A percentile compares a stretch with the other conserved stretches of the same genome.
Evolutionary conservation across 35 echinoderm and acorn worm genomes (phyloP).

Genomic region (Apostichopus californicus): DNA sequence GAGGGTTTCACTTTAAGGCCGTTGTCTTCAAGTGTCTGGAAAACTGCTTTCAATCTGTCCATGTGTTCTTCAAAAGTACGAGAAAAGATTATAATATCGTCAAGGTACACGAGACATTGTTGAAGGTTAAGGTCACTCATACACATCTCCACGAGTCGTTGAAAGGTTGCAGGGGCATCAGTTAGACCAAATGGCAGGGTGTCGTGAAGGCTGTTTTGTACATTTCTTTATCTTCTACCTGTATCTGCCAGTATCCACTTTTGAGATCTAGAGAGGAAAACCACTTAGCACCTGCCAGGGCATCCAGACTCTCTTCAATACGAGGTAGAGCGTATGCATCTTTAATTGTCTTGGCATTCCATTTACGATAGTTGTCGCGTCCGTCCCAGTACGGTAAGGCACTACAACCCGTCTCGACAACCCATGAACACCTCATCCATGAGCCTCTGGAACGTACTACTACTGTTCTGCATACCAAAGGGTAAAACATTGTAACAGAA

Average conservation of each 20-base stretch:
- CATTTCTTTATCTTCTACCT: constrained; percentile 47
- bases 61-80: constrained; percentile 52
- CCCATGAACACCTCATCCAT: constrained; percentile 31
- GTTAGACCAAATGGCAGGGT: too few relatives aligned
- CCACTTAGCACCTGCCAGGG: constrained; percentile 54
- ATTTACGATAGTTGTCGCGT: constrained; percentile 53
- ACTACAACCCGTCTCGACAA: background rate
- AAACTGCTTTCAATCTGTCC: constrained; percentile 45
- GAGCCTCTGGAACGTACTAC: constrained; percentile 35
- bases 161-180: too few relatives aligned
- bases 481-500: constrained; percentile 38
- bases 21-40: constrained; percentile 48
- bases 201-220: constrained; percentile 49
- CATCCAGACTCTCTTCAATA: too few relatives aligned
- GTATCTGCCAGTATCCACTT: constrained; percentile 61
- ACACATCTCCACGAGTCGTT: too few relatives aligned
- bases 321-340: constrained; percentile 47
- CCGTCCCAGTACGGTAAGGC: too few relatives aligned
- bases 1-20: constrained; percentile 69
- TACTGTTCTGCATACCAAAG: constrained; percentile 42
- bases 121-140: constrained; percentile 14
- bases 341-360: constrained; percentile 56
- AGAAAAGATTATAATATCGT: constrained; percentile 69
- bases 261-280: constrained; percentile 70
- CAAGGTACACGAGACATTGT: constrained; percentile 61